Conservation (phyloP, 2,888 invertebrate species). For the Poecilobothrus nobilitatus region DNA sequence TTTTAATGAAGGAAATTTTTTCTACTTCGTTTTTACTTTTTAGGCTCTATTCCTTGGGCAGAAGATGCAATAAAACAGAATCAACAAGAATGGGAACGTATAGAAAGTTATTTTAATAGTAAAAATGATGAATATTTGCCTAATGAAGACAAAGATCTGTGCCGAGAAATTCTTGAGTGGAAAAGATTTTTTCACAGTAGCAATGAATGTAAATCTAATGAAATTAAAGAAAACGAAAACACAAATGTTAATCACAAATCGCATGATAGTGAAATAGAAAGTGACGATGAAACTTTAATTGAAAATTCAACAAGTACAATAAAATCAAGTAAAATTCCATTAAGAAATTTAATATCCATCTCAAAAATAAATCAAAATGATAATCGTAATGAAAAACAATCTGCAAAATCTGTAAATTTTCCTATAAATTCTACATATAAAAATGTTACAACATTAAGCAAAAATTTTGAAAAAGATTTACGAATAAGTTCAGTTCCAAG, state of each 20-base stretch:
- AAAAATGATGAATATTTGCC: constrained; percentile 30
- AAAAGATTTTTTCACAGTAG: constrained; percentile 33
- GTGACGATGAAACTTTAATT: neutral
- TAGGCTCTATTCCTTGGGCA: constrained; percentile 42
- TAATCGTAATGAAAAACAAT: neutral
- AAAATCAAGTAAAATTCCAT: neutral
- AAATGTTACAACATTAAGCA: neutral
- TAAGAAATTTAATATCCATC: neutral
- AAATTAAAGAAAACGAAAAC: neutral
- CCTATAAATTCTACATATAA: neutral
- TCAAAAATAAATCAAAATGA: constrained; percentile 10
- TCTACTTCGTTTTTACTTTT: neutral
- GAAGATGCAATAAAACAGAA: constrained; percentile 44
- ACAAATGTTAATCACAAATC: constrained; percentile 8
- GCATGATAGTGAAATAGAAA: neutral
- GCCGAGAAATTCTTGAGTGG: constrained; percentile 41
- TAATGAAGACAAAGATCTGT: constrained; percentile 32
- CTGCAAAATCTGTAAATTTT: constrained; percentile 11
- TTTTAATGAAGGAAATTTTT: too few relatives aligned
- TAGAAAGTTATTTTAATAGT: constrained; percentile 38
- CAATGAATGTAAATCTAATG: constrained; percentile 8
- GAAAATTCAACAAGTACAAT: neutral
- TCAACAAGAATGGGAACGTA: constrained; percentile 40
- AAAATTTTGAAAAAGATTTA: constrained; percentile 18
- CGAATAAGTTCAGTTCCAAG: constrained; percentile 21